Conservation (phyloP, 2,113 vertebrate species). For the Chrysochloris asiatica region DNA sequence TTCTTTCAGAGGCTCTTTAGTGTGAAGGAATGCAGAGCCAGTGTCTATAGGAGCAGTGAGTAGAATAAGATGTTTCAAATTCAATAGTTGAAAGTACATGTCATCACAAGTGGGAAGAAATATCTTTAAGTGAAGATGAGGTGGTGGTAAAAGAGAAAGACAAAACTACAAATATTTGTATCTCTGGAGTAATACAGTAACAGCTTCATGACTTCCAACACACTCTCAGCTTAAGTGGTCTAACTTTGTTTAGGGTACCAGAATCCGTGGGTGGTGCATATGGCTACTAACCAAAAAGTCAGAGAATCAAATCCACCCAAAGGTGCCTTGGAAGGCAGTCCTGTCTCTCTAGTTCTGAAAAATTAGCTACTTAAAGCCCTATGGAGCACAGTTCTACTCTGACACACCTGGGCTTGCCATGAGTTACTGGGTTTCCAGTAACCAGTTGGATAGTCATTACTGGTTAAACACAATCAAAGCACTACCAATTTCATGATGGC, state of each 20-base stretch:
- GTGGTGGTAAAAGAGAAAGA: neutral
- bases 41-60: fast-evolving
- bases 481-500: neutral
- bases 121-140: neutral
- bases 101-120: neutral
- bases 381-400: neutral
- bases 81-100: neutral
- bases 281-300: neutral
- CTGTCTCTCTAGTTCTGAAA: neutral
- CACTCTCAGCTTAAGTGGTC: neutral
- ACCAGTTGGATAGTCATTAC: neutral
- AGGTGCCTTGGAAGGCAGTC: neutral
- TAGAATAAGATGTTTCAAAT: neutral
- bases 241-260: neutral
- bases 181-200: neutral
- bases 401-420: neutral
- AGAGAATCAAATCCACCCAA: neutral
- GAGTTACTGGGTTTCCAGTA: too few species aligned
- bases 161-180: neutral
- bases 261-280: neutral
- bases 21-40: neutral
- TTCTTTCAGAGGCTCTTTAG: neutral
- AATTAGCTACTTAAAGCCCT: neutral
- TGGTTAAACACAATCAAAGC: neutral
- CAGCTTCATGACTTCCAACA: neutral